A percentile compares a stretch with the other conserved stretches of the same genome.
phyloP scores from a whole-genome alignment of 2,797 vertebrate species.

The Halcyon badia region DNA sequence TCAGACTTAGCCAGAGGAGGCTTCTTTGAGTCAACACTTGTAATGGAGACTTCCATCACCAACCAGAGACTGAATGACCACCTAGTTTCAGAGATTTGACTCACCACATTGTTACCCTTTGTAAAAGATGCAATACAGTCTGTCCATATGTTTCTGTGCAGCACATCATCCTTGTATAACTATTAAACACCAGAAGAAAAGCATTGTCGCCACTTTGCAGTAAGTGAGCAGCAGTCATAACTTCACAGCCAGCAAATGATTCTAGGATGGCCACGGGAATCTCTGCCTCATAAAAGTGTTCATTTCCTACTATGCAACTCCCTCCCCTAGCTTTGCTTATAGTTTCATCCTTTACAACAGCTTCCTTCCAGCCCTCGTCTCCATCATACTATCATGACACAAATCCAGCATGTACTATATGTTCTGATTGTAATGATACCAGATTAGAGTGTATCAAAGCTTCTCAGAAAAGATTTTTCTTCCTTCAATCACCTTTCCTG shows the following conservation, averaged over 20 bases:
- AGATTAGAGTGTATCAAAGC: not conserved
- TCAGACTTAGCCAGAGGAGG: not conserved
- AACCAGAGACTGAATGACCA: not conserved
- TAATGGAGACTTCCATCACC: not conserved
- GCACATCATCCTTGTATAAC: not conserved
- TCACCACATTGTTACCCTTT: not conserved
- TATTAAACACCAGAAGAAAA: not conserved
- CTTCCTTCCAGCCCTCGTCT: not conserved
- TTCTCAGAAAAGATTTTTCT: not conserved
- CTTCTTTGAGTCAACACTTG: fast-evolving
- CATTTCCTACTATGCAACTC: not conserved
- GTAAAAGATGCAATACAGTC: not conserved
- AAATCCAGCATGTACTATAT: not conserved
- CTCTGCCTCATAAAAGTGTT: not conserved
- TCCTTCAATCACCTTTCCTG: not conserved
- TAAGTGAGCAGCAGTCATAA: not conserved
- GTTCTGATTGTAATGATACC: not conserved
- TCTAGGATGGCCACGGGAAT: not conserved
- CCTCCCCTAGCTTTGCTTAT: not conserved
- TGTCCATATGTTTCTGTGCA: not conserved
- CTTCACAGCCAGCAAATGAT: not conserved
- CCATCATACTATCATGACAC: not conserved
- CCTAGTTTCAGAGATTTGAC: not conserved
- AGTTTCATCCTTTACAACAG: not conserved
- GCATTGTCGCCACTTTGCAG: fast-evolving